These are phyloP conservation scores for Mesochorus sp. DNA, from an alignment of 2,888 invertebrate genomes.

Conservation along the genomic window DNA sequence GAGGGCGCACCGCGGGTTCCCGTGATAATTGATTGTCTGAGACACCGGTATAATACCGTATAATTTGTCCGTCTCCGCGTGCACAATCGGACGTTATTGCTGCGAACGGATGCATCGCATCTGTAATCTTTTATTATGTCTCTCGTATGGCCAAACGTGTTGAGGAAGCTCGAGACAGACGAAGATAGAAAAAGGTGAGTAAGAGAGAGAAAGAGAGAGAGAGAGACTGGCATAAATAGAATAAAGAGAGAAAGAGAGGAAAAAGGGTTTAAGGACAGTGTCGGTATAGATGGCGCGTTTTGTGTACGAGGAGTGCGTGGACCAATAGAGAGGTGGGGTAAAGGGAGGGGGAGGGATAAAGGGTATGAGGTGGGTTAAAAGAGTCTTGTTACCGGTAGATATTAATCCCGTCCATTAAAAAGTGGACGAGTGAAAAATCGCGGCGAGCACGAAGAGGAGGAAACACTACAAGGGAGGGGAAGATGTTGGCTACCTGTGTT, in stretches of 20 bases:
- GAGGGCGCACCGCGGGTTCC: conserved; percentile 61
- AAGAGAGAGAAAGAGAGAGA: not conserved
- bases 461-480: conserved; percentile 51
- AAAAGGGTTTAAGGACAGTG: conserved; percentile 22
- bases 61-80: conserved; percentile 80
- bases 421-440: conserved; percentile 81
- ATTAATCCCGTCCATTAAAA: conserved; percentile 82
- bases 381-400: conserved; percentile 81
- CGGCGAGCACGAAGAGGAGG: conserved; percentile 70
- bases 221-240: too few species aligned
- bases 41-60: conserved; percentile 79
- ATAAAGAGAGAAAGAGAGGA: too few species aligned
- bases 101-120: conserved; percentile 81
- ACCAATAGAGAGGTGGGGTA: conserved; percentile 15
- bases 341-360: conserved; percentile 57
- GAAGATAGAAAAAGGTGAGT: not conserved
- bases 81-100: conserved; percentile 81
- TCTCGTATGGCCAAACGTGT: conserved; percentile 61
- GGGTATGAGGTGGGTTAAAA: conserved; percentile 71
- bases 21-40: conserved; percentile 80
- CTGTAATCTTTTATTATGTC: conserved; percentile 80
- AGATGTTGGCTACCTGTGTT: conserved; percentile 75
- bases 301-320: conserved; percentile 18
- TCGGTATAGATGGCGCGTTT: conserved; percentile 52
- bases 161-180: not conserved